Base-by-base conservation (phyloP, 1,140 invertebrate species). In the Gonioctena quinquepunctata region DNA sequence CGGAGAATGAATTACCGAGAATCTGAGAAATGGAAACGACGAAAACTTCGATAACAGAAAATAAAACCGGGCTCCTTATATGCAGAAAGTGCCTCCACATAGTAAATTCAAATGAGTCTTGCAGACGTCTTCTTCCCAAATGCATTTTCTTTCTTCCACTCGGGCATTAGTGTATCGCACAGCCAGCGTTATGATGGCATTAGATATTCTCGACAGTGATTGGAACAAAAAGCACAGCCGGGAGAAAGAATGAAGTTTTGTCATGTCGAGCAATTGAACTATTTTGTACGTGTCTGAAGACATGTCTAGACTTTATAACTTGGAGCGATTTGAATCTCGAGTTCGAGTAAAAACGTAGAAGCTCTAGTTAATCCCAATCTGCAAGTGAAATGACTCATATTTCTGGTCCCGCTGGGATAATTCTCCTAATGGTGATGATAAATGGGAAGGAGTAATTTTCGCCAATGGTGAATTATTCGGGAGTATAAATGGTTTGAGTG, bases 381-480 rank as follows among this genome's bases (percentile, higher is more conserved):
- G 69, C 69, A 70, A 70, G 69, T 70, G 69, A 70, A 70, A 70
- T 70, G 49, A n/a, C 52, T 70, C 68, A 70, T 70, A 70, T 62
- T 65, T 62, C 23, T 16, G 62, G 33, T 19, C 23, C 56, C 22
- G 27, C 61, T 25, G 33, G 4, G 33, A 48, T 64, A 23, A 64
- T 64, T 64, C 21, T 22, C 49, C 11, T 64, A 64, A 61, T 61
- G 25, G 59, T 6, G 21, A 19, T 21, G 59, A 11, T 13, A 22
- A 27, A 57, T 57, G 13, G 21, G 1, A 0, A 25, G 11, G 1
- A 25, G 3, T 11, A 4, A 21, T 57, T 57, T 57, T 21, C 54
- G n/a, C 54, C 54, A 25, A 25, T 6, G 54, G 54, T 22, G n/a
- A n/a, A n/a, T n/a, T n/a, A n/a, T n/a, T n/a, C n/a, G n/a, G n/a